Percentiles rank a stretch among this genome's conserved stretches.
phyloP scores from a whole-genome alignment of 2,797 vertebrate species.

The Xenentodon cancila region DNA sequence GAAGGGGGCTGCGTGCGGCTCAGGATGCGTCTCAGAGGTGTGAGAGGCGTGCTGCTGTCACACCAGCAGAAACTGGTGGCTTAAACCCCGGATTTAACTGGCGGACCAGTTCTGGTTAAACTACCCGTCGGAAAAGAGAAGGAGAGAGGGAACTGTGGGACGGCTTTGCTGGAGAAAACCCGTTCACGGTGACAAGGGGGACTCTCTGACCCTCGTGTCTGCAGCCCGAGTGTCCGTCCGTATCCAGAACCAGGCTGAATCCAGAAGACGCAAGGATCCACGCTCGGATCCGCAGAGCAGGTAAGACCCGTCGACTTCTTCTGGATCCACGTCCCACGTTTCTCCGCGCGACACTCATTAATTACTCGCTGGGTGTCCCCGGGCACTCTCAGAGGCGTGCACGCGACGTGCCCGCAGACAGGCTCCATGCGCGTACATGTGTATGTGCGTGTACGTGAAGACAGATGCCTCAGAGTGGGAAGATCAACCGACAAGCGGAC shows the following conservation, averaged over 20 bases:
- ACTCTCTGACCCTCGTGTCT: slow-evolving; percentile 17
- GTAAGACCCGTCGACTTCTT: slow-evolving; percentile 75
- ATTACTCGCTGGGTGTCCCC: slow-evolving; percentile 85
- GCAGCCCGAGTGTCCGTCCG: slow-evolving; percentile 28
- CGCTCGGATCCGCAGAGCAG: slow-evolving; percentile 68
- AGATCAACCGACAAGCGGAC: slow-evolving; percentile 53
- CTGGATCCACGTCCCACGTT: slow-evolving; percentile 46
- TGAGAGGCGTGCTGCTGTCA: too few relatives aligned
- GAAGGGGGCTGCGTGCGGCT: too few relatives aligned
- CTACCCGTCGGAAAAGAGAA: not conserved
- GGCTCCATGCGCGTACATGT: slow-evolving; percentile 51
- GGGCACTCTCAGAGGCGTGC: slow-evolving; percentile 62
- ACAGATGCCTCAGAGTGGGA: slow-evolving; percentile 70
- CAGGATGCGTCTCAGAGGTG: too few relatives aligned
- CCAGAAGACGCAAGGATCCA: slow-evolving; percentile 1
- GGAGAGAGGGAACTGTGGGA: not conserved
- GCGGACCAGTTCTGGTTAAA: not conserved
- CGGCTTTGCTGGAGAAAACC: slow-evolving; percentile 1
- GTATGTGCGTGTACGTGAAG: slow-evolving; percentile 44
- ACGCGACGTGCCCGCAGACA: slow-evolving; percentile 64
- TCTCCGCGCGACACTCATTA: slow-evolving; percentile 66
- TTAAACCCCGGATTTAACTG: not conserved
- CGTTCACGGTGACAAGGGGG: slow-evolving; percentile 22
- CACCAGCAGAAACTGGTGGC: too few relatives aligned
- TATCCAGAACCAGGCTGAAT: slow-evolving; percentile 41